A percentile compares a stretch with the other conserved stretches of the same genome.
phyloP scores from a whole-genome alignment of 2,797 vertebrate genomes.

The Schizothorax lantsangensis region DNA sequence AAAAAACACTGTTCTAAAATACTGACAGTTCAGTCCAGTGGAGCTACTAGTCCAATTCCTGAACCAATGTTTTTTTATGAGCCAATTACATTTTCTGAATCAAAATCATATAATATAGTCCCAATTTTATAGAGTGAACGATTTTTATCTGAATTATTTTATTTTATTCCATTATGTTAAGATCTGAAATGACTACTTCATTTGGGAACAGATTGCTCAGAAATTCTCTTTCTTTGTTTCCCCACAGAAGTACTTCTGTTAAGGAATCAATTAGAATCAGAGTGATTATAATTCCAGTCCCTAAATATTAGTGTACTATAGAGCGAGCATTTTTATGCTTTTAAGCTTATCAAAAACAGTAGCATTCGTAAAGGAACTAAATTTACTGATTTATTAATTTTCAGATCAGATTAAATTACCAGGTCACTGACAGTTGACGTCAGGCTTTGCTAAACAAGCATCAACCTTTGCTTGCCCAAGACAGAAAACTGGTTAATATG shows the following conservation, averaged over 20 bases:
- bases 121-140: neutral
- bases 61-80: neutral
- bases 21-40: neutral
- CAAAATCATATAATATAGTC: neutral
- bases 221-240: neutral
- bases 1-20: neutral
- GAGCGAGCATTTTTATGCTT: neutral
- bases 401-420: neutral
- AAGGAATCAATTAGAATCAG: neutral
- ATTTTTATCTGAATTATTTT: neutral
- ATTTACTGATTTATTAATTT: neutral
- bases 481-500: slow-evolving; percentile 22
- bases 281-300: neutral
- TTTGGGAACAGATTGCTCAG: neutral
- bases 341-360: neutral
- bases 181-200: neutral
- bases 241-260: neutral
- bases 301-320: neutral
- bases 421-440: neutral
- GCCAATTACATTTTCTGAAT: neutral
- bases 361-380: neutral
- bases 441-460: slow-evolving; percentile 8
- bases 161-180: neutral
- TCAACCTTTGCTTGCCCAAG: neutral
- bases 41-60: neutral